Base-by-base conservation (phyloP, 2,888 invertebrate genomes). In the Pyralis farinalis region DNA sequence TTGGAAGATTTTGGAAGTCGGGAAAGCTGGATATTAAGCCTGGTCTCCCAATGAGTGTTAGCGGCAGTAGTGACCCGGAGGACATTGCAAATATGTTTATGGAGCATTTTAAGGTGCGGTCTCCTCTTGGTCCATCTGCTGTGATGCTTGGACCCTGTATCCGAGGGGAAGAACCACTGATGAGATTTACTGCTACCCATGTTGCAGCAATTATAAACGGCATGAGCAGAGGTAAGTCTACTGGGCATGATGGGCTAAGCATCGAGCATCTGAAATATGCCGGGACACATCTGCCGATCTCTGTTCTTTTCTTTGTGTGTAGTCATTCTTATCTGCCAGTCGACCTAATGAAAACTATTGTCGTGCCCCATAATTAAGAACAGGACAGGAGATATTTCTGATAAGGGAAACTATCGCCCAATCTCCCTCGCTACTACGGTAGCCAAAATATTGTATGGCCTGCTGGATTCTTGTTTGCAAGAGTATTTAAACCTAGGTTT, bases 391-490 rank as follows among this genome's bases (percentile, higher is more conserved):
- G 45, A 48, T 27, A 12, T 27, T 8, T 34, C 31, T 3, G 42
- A 44, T 22, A 10, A 28, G 21, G 29, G 10, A 1, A 49, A 49
- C 34, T 49, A 49, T 27, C 40, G 46, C 12, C 49, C 43, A 7
- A 51, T 48, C 9, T 51, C 51, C 3, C 34, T 48, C n/a, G 51
- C 47, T 16, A 48, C 47, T 29, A 33, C 46, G 6, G 28, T 46
- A 10, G 45, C 53, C 3, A 51, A 51, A 31, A 46, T 51, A 22
- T 20, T 51, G 10, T 47, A 51, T 29, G 35, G 44, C 22, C 9
- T 47, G 44, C 44, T 46, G 9, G 40, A 43, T 10, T 16, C 16
- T 4, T 16, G 16, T 4, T 16, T 16, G 4, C 16, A 16, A 16
- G 16, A 16, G 3, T 16, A 16, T 16, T 16, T 16, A 16, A 16